These are phyloP conservation scores for Trimorus sp. DNA, from an alignment of 2,888 invertebrate genomes.

Conservation along the genomic window DNA sequence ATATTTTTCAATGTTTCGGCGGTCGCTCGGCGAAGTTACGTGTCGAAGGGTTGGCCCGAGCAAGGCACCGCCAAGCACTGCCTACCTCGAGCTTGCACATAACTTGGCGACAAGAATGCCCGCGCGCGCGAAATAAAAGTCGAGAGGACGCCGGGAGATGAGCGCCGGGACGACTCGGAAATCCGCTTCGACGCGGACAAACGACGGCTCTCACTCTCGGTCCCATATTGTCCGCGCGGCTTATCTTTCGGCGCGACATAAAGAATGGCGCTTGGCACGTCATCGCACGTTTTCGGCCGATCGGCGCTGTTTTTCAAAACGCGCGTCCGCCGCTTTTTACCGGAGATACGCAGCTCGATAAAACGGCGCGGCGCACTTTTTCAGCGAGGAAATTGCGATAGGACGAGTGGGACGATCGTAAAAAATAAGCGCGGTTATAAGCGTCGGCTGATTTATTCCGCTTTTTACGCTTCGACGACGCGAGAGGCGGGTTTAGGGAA, in stretches of 20 bases:
- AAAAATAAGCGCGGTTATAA: no score
- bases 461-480: no score
- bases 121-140: conserved; percentile 30
- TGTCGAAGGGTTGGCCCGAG: conserved; percentile 72
- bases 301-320: background rate
- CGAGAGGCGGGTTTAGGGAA: no score
- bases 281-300: conserved; percentile 5
- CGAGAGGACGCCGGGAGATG: conserved; percentile 29
- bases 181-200: conserved; percentile 46
- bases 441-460: no score
- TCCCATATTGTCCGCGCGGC: conserved; percentile 31
- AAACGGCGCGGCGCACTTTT: background rate
- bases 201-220: conserved; percentile 42
- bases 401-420: no score
- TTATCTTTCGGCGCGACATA: conserved; percentile 30
- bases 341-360: conserved; percentile 5
- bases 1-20: conserved; percentile 77
- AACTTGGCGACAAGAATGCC: conserved; percentile 44
- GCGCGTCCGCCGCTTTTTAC: no score
- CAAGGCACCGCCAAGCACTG: conserved; percentile 78
- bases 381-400: background rate
- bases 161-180: conserved; percentile 23
- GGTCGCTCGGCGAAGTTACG: conserved; percentile 65
- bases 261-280: conserved; percentile 19
- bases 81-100: conserved; percentile 68